phyloP scores from a whole-genome alignment of 1,140 invertebrate species.

The Drosophila ficusphila region DNA sequence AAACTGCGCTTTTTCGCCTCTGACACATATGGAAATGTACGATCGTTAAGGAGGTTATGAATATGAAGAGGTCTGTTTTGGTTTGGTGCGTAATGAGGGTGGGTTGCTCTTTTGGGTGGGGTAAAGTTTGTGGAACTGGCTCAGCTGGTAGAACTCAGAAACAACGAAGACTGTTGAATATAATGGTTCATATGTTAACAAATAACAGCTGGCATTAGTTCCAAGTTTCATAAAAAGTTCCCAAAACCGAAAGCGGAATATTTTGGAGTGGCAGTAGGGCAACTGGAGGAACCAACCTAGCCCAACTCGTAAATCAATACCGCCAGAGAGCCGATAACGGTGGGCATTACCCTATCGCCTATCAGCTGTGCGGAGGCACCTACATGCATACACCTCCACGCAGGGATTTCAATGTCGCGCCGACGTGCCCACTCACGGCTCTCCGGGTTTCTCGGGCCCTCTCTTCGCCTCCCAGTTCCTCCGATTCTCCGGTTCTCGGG shows the following conservation, averaged over 20 bases:
- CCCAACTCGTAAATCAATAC: constrained; percentile 56
- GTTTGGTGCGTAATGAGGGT: neutral
- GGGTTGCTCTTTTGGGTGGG: constrained; percentile 1
- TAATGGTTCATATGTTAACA: too few species aligned
- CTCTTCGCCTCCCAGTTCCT: constrained; percentile 8
- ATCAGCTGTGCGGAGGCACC: constrained; percentile 36
- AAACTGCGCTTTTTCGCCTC: constrained; percentile 28
- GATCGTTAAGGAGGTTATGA: neutral
- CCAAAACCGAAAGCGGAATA: neutral
- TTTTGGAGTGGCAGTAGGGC: constrained; percentile 7
- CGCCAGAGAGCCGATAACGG: constrained; percentile 50
- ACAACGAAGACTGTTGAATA: too few species aligned
- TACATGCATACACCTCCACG: constrained; percentile 17
- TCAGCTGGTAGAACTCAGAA: neutral
- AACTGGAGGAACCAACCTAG: constrained; percentile 10
- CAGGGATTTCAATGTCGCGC: constrained; percentile 60
- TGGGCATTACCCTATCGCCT: constrained; percentile 67
- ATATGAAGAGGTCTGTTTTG: neutral
- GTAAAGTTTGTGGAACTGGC: neutral
- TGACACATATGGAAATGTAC: neutral
- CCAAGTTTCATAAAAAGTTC: neutral
- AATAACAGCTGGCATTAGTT: neutral
- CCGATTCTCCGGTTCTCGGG: constrained; percentile 5
- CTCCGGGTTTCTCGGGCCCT: neutral
- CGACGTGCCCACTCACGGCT: constrained; percentile 21